phyloP scores from a whole-genome alignment of 2,797 vertebrate species.

The Sebastes iracundus region DNA sequence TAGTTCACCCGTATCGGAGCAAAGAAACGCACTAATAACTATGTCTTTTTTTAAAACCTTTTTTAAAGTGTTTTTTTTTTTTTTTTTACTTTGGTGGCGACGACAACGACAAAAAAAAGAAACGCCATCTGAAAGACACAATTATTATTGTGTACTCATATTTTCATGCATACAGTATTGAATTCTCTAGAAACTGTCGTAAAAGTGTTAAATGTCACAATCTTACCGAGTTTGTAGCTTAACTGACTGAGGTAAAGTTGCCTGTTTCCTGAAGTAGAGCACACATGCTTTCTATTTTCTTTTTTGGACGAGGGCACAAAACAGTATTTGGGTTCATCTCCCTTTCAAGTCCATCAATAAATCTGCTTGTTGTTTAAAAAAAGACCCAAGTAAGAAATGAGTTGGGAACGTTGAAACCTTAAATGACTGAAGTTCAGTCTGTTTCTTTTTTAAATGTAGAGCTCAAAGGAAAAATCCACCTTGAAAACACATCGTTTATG shows the following conservation, averaged over 20 bases:
- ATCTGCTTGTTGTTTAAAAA: not conserved
- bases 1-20: slow-evolving; percentile 71
- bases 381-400: not conserved
- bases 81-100: slow-evolving; percentile 49
- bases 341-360: not conserved
- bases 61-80: not conserved
- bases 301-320: slow-evolving; percentile 29
- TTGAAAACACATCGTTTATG: not conserved
- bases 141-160: slow-evolving; percentile 18
- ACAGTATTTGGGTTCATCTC: slow-evolving; percentile 31
- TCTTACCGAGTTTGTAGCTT: slow-evolving; percentile 60
- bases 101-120: slow-evolving; percentile 5
- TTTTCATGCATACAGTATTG: slow-evolving; percentile 65
- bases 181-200: slow-evolving; percentile 24
- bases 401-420: not conserved
- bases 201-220: slow-evolving; percentile 56
- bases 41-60: slow-evolving; percentile 1
- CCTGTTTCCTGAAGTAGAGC: slow-evolving; percentile 73
- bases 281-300: slow-evolving; percentile 7
- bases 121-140: slow-evolving; percentile 42
- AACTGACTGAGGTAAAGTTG: slow-evolving; percentile 77
- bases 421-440: not conserved
- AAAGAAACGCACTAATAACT: slow-evolving; percentile 47
- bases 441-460: not conserved
- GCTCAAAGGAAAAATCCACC: slow-evolving; percentile 38